Base-by-base conservation (phyloP, 1,140 invertebrate genomes). In the Ganaspis sp. region DNA sequence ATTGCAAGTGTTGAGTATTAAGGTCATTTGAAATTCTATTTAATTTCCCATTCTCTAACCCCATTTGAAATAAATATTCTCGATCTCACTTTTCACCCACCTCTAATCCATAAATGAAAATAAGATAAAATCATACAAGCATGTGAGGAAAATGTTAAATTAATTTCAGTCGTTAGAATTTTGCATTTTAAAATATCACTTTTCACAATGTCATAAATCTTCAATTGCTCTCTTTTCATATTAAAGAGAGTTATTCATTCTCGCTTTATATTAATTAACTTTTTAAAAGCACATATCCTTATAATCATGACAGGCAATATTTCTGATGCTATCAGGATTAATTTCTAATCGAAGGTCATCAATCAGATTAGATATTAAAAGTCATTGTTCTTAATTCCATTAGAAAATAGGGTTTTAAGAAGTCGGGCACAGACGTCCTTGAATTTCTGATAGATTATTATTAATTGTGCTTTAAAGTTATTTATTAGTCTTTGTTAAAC, bases 281-380 rank as follows among this genome's bases (percentile, higher is more conserved):
- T 15, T 15, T 15, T 4, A 26, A 64, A 64, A n/a, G 23, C 3
- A 4, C 26, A 64, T 23, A 34, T 64, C 4, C 15, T 64, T 64
- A n/a, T 26, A 64, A 64, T 12, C 58, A 29, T 64, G 26, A 64
- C 58, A 29, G 2, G 26, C 23, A 64, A 26, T 64, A 64, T 64
- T 64, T 64, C 4, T 4, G 45, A 17, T 49, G 17, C 15, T 49
- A 64, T 64, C 26, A n/a, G 58, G n/a, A 29, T 29, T 64, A 9
- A 64, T 64, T n/a, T 29, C 58, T 64, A 12, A 64, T 64, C 58
- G 58, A 64, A 64, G 58, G 58, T 64, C 21, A 64, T 64, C 58
- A 64, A 64, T n/a, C 58, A 34, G 23, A 64, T 64, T 9, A 64
- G 12, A 64, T 64, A 64, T 34, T 64, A 64, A 64, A 26, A 64